phyloP scores from a whole-genome alignment of 1,140 invertebrate genomes.

The Caerostris extrusa region DNA sequence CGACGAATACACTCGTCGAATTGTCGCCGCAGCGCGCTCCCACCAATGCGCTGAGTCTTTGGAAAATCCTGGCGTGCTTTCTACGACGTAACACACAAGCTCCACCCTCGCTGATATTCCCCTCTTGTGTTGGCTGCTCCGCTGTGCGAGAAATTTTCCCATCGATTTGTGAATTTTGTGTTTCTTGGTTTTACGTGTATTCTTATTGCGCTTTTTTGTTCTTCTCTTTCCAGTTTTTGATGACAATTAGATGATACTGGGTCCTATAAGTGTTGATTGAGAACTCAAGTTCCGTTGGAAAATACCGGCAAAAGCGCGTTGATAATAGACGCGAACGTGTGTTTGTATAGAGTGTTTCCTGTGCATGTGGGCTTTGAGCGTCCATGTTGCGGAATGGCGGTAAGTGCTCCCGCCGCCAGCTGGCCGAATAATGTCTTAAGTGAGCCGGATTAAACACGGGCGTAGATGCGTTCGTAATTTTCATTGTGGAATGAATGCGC shows the following conservation, averaged over 20 bases:
- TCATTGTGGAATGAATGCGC: constrained; percentile 26
- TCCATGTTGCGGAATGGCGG: constrained; percentile 75
- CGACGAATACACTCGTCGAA: constrained; percentile 41
- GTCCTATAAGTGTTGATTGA: background rate
- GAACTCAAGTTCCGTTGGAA: background rate
- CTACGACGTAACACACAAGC: constrained; percentile 64
- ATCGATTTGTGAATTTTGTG: constrained; percentile 69
- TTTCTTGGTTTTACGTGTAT: constrained; percentile 60
- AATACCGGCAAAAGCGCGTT: background rate
- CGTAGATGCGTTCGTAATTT: background rate
- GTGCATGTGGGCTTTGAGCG: constrained; percentile 69
- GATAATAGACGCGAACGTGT: constrained; percentile 39
- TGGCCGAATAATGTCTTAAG: constrained; percentile 47
- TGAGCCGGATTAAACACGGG: constrained; percentile 62
- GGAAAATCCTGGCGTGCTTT: constrained; percentile 54
- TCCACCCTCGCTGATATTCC: constrained; percentile 67
- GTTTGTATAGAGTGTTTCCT: constrained; percentile 70
- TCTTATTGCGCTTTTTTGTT: constrained; percentile 45
- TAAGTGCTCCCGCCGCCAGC: constrained; percentile 14
- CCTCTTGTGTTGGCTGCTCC: constrained; percentile 72
- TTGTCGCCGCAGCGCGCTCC: constrained; percentile 64
- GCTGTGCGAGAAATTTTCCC: constrained; percentile 58
- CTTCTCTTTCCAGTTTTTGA: constrained; percentile 25
- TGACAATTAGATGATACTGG: constrained; percentile 23
- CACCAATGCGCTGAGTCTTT: constrained; percentile 49